Evolutionary conservation across 2,888 invertebrate species (phyloP).

Genomic region (Petrophora chlorosata): DNA sequence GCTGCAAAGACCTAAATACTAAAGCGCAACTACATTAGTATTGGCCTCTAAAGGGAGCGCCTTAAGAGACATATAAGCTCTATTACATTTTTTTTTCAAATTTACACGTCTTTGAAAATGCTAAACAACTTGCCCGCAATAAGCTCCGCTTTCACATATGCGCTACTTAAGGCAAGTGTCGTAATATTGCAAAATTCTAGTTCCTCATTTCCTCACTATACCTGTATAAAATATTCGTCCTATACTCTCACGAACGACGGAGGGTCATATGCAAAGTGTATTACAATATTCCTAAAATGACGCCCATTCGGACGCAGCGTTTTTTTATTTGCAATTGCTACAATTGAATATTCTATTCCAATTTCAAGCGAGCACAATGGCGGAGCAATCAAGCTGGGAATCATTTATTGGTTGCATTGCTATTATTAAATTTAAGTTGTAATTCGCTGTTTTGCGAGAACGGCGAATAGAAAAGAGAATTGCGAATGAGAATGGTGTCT

Average conservation of each 20-base stretch:
- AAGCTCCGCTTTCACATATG: no score
- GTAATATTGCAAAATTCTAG: no score
- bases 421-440: slow-evolving; percentile 32
- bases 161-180: no score
- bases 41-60: no score
- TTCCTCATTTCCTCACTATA: background rate
- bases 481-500: slow-evolving; percentile 13
- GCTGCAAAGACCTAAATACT: no score
- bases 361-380: slow-evolving; percentile 34
- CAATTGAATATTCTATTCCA: slow-evolving; percentile 38
- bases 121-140: no score
- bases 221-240: slow-evolving; percentile 4
- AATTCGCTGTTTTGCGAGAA: slow-evolving; percentile 27
- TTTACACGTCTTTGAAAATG: no score
- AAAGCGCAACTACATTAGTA: no score
- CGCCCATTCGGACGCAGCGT: slow-evolving; percentile 39
- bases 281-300: slow-evolving; percentile 55
- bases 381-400: slow-evolving; percentile 35
- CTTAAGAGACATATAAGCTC: no score
- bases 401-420: slow-evolving; percentile 36
- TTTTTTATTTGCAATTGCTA: slow-evolving; percentile 42
- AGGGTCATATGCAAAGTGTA: slow-evolving; percentile 64
- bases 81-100: no score
- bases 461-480: slow-evolving; percentile 13
- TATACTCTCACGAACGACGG: slow-evolving; percentile 44